Percentiles rank a stretch among this genome's conserved stretches.
phyloP scores from a whole-genome alignment of 2,797 vertebrate species.

The Molossus molossus region DNA sequence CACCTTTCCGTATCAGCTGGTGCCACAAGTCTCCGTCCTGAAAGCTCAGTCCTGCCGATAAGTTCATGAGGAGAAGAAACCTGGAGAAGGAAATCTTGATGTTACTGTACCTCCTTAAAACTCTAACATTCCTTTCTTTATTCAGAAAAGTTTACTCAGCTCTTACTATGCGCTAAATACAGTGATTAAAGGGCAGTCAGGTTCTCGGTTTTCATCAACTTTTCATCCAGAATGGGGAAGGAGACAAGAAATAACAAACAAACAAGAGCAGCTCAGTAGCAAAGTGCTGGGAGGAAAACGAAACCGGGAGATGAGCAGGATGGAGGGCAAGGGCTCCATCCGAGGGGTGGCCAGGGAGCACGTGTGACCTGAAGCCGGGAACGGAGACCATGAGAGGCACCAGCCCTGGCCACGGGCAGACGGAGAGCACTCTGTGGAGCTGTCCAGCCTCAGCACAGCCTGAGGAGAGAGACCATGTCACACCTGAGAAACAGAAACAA shows the following conservation, averaged over 20 bases:
- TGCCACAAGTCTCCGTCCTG: not conserved
- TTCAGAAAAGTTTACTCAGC: not conserved
- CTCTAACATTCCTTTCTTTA: not conserved
- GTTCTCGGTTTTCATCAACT: not conserved
- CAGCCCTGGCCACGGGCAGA: fast-evolving
- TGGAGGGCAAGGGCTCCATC: no score
- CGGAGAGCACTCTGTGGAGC: fast-evolving
- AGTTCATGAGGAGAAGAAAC: not conserved
- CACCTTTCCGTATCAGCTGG: not conserved
- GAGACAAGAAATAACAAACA: not conserved
- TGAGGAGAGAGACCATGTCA: not conserved
- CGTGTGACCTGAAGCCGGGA: not conserved
- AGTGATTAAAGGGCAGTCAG: not conserved
- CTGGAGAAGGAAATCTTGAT: not conserved
- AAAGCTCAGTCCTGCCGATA: not conserved
- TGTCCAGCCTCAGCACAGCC: not conserved
- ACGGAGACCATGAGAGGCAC: fast-evolving
- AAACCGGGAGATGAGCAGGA: not conserved
- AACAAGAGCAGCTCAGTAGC: not conserved
- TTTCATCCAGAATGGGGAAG: not conserved
- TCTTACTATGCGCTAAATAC: not conserved
- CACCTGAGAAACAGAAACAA: not conserved
- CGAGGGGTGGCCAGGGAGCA: not conserved
- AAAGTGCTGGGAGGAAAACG: not conserved
- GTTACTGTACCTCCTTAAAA: not conserved